A percentile compares a stretch with the other conserved stretches of the same genome.
Conservation (phyloP, 2,888 invertebrate species). For the Junonia oenone region DNA sequence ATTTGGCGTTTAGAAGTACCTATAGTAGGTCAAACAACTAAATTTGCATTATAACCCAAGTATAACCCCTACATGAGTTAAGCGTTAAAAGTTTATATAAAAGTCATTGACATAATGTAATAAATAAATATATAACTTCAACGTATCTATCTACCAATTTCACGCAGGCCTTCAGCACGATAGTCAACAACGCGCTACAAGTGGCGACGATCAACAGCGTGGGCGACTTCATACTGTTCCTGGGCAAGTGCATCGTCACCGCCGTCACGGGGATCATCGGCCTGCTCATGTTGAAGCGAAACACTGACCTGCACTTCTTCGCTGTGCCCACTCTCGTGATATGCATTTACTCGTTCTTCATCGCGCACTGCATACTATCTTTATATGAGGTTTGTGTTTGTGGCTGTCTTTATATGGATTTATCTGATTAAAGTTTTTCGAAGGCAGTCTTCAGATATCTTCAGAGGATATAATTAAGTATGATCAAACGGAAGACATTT, state of each 20-base stretch:
- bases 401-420: too few relatives aligned
- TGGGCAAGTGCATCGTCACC: conserved; percentile 90
- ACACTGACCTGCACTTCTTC: conserved; percentile 87
- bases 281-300: conserved; percentile 86
- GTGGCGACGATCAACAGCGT: conserved; percentile 95
- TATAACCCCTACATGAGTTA: too few relatives aligned
- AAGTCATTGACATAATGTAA: too few relatives aligned
- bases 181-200: conserved; percentile 90
- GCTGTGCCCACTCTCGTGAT: conserved; percentile 92
- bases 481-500: too few relatives aligned
- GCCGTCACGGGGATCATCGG: conserved; percentile 90
- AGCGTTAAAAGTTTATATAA: too few relatives aligned
- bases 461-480: too few relatives aligned
- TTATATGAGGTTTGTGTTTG: conserved; percentile 94
- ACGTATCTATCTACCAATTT: conserved; percentile 17
- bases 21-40: too few relatives aligned
- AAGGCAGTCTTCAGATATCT: too few relatives aligned
- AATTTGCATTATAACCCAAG: too few relatives aligned
- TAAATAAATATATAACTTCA: too few relatives aligned
- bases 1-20: too few relatives aligned
- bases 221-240: conserved; percentile 94
- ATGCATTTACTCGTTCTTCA: conserved; percentile 92
- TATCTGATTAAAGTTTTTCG: not conserved
- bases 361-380: conserved; percentile 95
- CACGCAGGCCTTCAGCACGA: conserved; percentile 91